phyloP scores from a whole-genome alignment of 2,888 invertebrate genomes.

The Tetanocera ferruginea region DNA sequence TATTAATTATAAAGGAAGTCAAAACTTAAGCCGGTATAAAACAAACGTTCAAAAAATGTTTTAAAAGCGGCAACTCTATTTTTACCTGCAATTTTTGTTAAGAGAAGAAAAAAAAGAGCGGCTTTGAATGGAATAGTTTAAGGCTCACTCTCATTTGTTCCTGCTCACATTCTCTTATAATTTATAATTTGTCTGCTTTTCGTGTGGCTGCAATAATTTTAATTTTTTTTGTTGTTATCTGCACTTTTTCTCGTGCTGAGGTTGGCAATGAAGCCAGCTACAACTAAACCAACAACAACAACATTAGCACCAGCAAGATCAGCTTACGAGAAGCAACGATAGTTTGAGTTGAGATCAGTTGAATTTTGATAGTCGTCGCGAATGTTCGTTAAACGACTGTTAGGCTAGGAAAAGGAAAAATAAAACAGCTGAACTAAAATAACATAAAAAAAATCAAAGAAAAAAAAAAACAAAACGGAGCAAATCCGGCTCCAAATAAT shows the following conservation, averaged over 20 bases:
- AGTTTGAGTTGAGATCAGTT: slow-evolving; percentile 44
- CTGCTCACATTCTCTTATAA: not conserved
- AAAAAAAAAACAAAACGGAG: not conserved
- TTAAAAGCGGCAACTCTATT: not conserved
- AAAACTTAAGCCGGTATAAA: too few species aligned
- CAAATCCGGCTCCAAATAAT: slow-evolving; percentile 1
- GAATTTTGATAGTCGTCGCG: slow-evolving; percentile 41
- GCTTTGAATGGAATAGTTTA: not conserved
- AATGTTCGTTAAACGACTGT: slow-evolving; percentile 32
- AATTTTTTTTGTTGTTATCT: not conserved
- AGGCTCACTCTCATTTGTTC: not conserved
- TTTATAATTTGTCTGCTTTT: not conserved
- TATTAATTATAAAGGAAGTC: too few species aligned
- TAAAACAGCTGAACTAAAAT: not conserved
- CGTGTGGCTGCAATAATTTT: not conserved
- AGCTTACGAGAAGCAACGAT: slow-evolving; percentile 36
- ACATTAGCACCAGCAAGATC: slow-evolving; percentile 30
- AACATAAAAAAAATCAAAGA: not conserved
- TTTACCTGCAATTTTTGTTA: too few species aligned
- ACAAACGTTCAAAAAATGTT: too few species aligned
- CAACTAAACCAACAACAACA: slow-evolving; percentile 14
- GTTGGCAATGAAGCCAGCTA: slow-evolving; percentile 31
- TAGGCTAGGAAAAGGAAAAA: not conserved
- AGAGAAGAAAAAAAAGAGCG: not conserved
- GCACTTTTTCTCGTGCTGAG: slow-evolving; percentile 12